Conservation (phyloP, 2,113 vertebrate genomes). For the Dolichotis patagonum region DNA sequence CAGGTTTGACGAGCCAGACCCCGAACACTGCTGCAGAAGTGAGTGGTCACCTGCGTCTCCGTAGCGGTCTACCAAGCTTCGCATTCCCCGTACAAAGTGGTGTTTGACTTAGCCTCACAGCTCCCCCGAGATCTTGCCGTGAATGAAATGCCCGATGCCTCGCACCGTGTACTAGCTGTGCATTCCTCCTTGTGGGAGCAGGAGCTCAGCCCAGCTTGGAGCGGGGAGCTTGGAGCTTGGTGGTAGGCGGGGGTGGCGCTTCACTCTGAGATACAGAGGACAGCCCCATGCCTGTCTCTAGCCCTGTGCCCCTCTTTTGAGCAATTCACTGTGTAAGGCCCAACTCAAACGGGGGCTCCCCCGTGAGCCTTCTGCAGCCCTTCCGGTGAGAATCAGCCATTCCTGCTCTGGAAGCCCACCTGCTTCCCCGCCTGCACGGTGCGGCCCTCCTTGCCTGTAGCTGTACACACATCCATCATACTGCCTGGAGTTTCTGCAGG, state of each 20-base stretch:
- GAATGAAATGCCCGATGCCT: background rate
- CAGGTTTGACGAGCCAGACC: background rate
- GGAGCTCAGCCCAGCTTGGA: no score
- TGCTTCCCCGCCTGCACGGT: rapidly evolving
- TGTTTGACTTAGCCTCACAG: background rate
- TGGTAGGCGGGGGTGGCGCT: no score
- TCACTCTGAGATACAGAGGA: background rate
- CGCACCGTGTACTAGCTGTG: background rate
- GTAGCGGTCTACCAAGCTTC: background rate
- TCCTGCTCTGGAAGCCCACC: rapidly evolving
- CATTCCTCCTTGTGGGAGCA: background rate
- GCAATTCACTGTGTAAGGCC: background rate
- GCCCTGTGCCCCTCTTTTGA: no score
- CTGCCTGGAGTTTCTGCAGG: background rate
- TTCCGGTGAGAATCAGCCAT: no score
- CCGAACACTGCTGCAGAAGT: no score
- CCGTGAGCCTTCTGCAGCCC: background rate
- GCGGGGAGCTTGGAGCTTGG: background rate
- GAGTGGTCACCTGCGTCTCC: rapidly evolving
- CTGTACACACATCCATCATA: no score
- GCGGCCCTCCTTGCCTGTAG: rapidly evolving
- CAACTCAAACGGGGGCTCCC: background rate
- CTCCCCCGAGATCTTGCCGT: background rate
- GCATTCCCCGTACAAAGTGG: background rate
- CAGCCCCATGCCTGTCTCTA: background rate